Evolutionary conservation across 2,113 vertebrate genomes (phyloP).

Genomic region (Cairina moschata): DNA sequence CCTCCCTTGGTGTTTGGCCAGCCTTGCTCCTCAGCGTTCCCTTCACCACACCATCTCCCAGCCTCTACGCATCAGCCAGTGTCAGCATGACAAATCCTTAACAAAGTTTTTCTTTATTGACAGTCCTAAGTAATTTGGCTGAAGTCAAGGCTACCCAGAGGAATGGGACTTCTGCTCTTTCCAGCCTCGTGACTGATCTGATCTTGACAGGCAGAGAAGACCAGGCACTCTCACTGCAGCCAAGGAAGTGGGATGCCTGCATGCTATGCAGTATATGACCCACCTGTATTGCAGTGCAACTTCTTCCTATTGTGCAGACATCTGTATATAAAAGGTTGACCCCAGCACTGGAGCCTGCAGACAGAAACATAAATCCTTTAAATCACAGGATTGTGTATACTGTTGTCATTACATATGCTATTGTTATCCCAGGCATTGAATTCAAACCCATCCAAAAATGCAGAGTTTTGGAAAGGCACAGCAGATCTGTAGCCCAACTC

Average conservation of each 20-base stretch:
- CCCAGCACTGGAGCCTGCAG: not conserved
- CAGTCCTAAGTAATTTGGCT: not conserved
- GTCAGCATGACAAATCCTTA: not conserved
- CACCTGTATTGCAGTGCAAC: not conserved
- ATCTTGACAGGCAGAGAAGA: not conserved
- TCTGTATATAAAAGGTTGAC: not conserved
- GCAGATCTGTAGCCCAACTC: not conserved
- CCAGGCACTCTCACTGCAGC: not conserved
- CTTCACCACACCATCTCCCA: not conserved
- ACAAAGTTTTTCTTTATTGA: not conserved
- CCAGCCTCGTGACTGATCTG: accelerated
- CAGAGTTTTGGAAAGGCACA: not conserved
- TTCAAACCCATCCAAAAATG: not conserved
- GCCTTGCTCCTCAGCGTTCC: not conserved
- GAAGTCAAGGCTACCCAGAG: not conserved
- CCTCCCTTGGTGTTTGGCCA: not conserved
- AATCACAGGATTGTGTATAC: not conserved
- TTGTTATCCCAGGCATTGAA: not conserved
- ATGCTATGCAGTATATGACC: not conserved
- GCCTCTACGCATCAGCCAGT: not conserved
- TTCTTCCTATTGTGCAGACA: not conserved
- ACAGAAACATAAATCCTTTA: not conserved
- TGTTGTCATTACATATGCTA: not conserved
- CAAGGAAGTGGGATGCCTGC: not conserved
- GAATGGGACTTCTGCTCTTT: not conserved